Percentiles rank a stretch among this genome's conserved stretches.
phyloP scores from a whole-genome alignment of 2,888 invertebrate species.

The Ypsolopha scabrella region DNA sequence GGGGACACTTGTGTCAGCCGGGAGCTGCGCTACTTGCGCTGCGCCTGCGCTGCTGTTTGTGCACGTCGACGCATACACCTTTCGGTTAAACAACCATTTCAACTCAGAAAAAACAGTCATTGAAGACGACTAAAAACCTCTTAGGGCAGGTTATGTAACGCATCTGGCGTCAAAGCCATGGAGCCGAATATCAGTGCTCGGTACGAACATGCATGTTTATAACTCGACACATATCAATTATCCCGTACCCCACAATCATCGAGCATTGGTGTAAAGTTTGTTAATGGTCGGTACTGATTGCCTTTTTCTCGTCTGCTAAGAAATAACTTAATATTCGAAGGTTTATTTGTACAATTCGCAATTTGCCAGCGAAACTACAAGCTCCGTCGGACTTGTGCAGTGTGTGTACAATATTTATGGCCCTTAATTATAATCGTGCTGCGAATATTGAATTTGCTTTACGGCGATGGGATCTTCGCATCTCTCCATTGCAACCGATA shows the following conservation, averaged over 20 bases:
- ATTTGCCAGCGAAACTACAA: slow-evolving; percentile 29
- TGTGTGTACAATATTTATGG: slow-evolving; percentile 39
- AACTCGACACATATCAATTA: slow-evolving; percentile 1
- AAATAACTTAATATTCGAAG: slow-evolving; percentile 6
- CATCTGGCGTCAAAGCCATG: not conserved
- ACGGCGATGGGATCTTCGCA: slow-evolving; percentile 11
- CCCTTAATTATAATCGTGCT: slow-evolving; percentile 35
- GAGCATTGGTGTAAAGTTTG: not conserved
- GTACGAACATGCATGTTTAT: not conserved
- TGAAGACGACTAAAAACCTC: not conserved
- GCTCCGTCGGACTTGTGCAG: slow-evolving; percentile 20
- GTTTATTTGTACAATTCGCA: slow-evolving; percentile 19
- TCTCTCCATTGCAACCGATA: not conserved
- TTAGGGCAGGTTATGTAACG: slow-evolving; percentile 1
- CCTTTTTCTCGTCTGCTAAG: not conserved
- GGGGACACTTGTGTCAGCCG: slow-evolving; percentile 33
- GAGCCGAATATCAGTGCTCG: not conserved
- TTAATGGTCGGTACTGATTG: not conserved
- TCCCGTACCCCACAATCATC: slow-evolving; percentile 1
- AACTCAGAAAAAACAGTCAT: not conserved
- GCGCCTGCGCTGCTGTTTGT: slow-evolving; percentile 23
- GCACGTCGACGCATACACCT: slow-evolving; percentile 52
- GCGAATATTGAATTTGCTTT: slow-evolving; percentile 28
- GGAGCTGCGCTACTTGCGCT: slow-evolving; percentile 2
- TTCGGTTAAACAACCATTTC: slow-evolving; percentile 25